phyloP scores from a whole-genome alignment of 2,888 invertebrate species.

The Conops quadrifasciatus region DNA sequence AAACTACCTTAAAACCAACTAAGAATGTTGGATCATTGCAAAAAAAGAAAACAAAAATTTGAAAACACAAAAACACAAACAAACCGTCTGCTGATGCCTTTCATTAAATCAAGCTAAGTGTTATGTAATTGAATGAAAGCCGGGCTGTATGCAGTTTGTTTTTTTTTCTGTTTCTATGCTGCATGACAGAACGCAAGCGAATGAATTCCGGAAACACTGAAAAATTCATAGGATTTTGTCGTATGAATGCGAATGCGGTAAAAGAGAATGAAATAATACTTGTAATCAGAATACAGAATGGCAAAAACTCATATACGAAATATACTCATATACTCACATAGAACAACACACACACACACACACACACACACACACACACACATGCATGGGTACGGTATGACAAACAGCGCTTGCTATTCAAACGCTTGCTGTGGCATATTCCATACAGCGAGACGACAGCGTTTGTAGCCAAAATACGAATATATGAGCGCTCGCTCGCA shows the following conservation, averaged over 20 bases:
- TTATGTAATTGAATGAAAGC: slow-evolving; percentile 1
- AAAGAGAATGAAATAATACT: neutral
- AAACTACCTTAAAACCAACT: too few species aligned
- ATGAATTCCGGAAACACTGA: slow-evolving; percentile 16
- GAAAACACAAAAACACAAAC: too few species aligned
- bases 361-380: neutral
- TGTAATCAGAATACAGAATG: too few species aligned
- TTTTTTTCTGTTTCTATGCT: neutral
- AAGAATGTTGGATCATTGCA: too few species aligned
- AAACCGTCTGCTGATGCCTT: neutral
- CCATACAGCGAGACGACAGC: too few species aligned
- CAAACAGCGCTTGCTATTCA: too few species aligned
- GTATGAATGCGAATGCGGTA: slow-evolving; percentile 32
- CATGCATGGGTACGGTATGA: too few species aligned
- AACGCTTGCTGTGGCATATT: too few species aligned
- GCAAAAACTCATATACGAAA: slow-evolving; percentile 13
- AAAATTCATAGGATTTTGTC: slow-evolving; percentile 39
- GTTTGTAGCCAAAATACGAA: too few species aligned
- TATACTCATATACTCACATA: neutral
- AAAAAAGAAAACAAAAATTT: too few species aligned
- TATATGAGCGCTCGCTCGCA: slow-evolving; percentile 4
- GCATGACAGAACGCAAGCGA: neutral
- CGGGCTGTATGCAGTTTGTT: neutral
- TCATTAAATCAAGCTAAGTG: slow-evolving; percentile 3
- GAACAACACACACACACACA: neutral